Base-by-base conservation (phyloP, 2,113 vertebrate species). In the Etia nguti region DNA sequence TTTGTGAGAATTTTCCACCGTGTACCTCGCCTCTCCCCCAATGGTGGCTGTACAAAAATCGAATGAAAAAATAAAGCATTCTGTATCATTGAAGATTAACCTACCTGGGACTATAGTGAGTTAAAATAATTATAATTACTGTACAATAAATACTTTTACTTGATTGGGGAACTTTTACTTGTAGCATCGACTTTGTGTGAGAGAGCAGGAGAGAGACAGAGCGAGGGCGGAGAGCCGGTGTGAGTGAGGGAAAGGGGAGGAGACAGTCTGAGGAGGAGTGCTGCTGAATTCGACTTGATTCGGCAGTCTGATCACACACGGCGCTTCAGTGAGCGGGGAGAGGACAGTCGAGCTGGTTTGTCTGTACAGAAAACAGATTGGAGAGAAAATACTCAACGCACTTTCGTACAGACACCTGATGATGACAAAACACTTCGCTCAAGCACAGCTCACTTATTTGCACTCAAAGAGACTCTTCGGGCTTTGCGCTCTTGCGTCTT, bases 231-330 rank as follows among this genome's bases (percentile, higher is more conserved):
- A 31, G 60, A 29, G 62, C 1, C 36, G 15, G 22, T 8, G 8
- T 3, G 80, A 46, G 81, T 11, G 65, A 70, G 83, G 70, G 83
- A 22, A n/a, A 24, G 79, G 24, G 89, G 73, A 16, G 75, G 77
- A 70, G 77, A 41, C 36, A 41, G n/a, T 1, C 2, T 10, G 73
- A 77, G 65, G 55, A 60, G 18, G 52, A 34, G 87, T 50, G 20
- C 43, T 22, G 12, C 29, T 50, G 79, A 77, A 22, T 81, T 29
- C 80, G 77, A 88, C 84, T 92, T 88, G 86, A 87, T 90, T 90
- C 80, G 1, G 83, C 88, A 94, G 91, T 94, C 92, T 79, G 86
- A 89, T 94, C 93, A 93, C 93, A 93, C 93, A 92, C 65, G 3
- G 89, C 70, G 85, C 89, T 89, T 16, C 79, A 24, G 85, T 5